Conservation (phyloP, 1,140 invertebrate species). For the Sinella curviseta region DNA sequence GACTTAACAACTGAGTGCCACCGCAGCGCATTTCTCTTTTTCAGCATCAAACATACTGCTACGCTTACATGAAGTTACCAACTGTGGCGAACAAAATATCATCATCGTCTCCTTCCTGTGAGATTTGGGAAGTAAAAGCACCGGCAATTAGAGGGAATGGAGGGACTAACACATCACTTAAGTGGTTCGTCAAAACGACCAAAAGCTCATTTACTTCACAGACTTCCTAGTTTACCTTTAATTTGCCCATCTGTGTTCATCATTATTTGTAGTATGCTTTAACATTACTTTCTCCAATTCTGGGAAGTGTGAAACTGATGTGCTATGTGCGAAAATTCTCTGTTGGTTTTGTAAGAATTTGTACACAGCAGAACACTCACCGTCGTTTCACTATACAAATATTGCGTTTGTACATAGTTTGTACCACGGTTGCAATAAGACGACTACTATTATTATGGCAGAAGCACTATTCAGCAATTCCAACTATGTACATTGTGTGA, state of each 20-base stretch:
- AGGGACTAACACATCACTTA: neutral
- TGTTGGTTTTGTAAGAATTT: no score
- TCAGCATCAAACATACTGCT: neutral
- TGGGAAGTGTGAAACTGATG: no score
- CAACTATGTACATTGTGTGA: no score
- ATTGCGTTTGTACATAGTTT: no score
- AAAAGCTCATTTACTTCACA: neutral
- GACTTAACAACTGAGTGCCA: no score
- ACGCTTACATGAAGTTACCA: neutral
- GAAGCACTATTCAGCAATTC: no score
- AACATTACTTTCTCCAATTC: no score
- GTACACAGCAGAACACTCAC: no score
- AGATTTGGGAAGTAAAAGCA: slow-evolving; percentile 5
- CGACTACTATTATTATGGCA: no score
- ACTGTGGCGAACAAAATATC: neutral
- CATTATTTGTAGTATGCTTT: neutral
- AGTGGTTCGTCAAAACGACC: slow-evolving; percentile 15
- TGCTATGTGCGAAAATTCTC: no score
- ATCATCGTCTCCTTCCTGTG: neutral
- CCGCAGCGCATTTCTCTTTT: neutral
- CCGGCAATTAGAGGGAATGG: slow-evolving; percentile 8
- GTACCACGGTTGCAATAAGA: no score
- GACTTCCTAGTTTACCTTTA: slow-evolving; percentile 3
- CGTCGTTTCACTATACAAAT: no score
- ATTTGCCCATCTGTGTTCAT: neutral